Evolutionary conservation across 2,113 vertebrate genomes (phyloP).

Genomic region (Danio rerio): DNA sequence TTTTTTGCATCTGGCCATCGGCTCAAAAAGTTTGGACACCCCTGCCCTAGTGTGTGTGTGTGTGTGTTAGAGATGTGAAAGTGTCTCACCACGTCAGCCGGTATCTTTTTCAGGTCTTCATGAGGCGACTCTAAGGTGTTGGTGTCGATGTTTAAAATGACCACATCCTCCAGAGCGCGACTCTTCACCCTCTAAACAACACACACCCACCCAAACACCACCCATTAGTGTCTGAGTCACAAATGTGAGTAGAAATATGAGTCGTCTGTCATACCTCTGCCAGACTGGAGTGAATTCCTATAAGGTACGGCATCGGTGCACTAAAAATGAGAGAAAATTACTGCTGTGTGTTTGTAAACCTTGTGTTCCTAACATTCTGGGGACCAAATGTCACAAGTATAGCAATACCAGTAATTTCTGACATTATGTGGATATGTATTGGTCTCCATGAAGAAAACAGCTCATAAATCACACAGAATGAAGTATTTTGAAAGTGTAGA

Average conservation of each 20-base stretch:
- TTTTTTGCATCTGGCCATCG: too few relatives aligned
- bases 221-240: neutral
- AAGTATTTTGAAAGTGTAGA: too few relatives aligned
- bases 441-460: too few relatives aligned
- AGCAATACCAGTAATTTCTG: too few relatives aligned
- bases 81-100: slow-evolving; percentile 82
- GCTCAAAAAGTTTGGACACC: too few relatives aligned
- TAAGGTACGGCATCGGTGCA: slow-evolving; percentile 91
- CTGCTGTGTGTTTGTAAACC: neutral
- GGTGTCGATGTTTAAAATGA: slow-evolving; percentile 87
- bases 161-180: slow-evolving; percentile 86
- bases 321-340: slow-evolving; percentile 63
- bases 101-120: slow-evolving; percentile 83
- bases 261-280: slow-evolving; percentile 76
- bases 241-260: neutral
- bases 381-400: too few relatives aligned
- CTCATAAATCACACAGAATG: too few relatives aligned
- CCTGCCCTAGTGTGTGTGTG: neutral
- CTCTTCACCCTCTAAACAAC: slow-evolving; percentile 75
- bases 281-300: slow-evolving; percentile 87
- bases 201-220: neutral
- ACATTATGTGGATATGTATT: too few relatives aligned
- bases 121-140: slow-evolving; percentile 87
- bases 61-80: neutral
- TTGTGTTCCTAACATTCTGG: too few relatives aligned